These are phyloP conservation scores for Oreocharis arfaki DNA, from an alignment of 2,113 vertebrate species.

Conservation along the genomic window DNA sequence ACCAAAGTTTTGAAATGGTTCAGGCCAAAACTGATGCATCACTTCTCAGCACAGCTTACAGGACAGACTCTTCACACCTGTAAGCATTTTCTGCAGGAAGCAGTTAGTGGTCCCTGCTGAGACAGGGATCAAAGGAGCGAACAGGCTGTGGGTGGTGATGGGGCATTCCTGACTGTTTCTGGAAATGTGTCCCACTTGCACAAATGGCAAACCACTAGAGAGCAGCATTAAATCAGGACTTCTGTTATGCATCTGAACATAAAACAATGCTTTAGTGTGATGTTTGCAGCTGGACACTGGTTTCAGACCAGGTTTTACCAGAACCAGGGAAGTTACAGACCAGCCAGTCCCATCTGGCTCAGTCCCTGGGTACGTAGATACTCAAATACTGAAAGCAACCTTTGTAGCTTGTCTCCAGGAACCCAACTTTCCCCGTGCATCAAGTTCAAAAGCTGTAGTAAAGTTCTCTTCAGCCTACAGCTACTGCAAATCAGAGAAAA, in stretches of 20 bases:
- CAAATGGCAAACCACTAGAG: constrained; percentile 32
- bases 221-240: constrained; percentile 16
- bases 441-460: neutral
- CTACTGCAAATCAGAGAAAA: neutral
- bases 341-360: neutral
- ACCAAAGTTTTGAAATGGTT: neutral
- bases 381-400: neutral
- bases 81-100: neutral
- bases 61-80: neutral
- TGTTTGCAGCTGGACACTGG: neutral
- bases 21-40: neutral
- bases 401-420: neutral
- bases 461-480: neutral
- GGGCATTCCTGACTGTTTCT: neutral
- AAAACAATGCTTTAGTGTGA: neutral
- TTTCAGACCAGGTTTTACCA: neutral
- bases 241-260: neutral
- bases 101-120: neutral
- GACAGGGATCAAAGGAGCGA: neutral
- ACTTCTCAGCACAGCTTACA: neutral
- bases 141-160: neutral
- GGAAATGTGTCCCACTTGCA: neutral
- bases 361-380: neutral
- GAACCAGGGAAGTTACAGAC: neutral
- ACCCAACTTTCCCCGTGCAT: neutral